phyloP scores from a whole-genome alignment of 2,797 vertebrate species.

The Sebastes taczanowskii region DNA sequence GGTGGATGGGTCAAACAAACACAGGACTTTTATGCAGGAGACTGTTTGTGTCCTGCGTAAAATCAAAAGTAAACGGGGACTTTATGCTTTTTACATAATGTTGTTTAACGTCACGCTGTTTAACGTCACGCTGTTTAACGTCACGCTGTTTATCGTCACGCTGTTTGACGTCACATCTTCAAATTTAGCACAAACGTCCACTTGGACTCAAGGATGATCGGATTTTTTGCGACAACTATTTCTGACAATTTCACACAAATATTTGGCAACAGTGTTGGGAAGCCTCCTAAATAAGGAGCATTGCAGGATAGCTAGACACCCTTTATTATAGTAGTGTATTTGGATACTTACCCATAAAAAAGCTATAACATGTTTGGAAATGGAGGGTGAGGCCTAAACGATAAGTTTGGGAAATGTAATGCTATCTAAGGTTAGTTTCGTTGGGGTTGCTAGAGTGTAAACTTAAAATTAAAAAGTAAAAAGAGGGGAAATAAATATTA shows the following conservation, averaged over 20 bases:
- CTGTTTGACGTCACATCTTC: too few species aligned
- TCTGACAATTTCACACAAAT: too few species aligned
- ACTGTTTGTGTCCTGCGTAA: accelerated
- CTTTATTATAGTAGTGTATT: neutral
- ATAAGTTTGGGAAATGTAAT: neutral
- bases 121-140: too few species aligned
- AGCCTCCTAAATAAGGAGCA: neutral
- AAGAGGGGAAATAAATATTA: neutral
- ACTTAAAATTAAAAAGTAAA: neutral
- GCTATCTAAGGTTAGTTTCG: neutral
- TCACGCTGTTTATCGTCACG: too few species aligned
- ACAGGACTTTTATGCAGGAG: too few species aligned
- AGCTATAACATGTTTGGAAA: neutral
- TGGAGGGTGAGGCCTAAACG: neutral
- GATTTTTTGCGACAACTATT: too few species aligned
- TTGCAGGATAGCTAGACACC: neutral
- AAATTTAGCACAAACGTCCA: too few species aligned
- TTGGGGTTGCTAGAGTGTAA: neutral
- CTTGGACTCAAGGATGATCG: too few species aligned
- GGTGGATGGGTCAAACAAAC: too few species aligned
- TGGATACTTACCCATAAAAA: neutral
- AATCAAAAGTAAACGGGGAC: too few species aligned
- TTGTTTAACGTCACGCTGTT: too few species aligned
- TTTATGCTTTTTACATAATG: too few species aligned
- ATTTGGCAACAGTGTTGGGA: neutral